Evolutionary conservation across 2,113 vertebrate genomes (phyloP), one percentile per base, ranked within the genome.

Genomic region (Syngnathoides biaculeatus): DNA sequence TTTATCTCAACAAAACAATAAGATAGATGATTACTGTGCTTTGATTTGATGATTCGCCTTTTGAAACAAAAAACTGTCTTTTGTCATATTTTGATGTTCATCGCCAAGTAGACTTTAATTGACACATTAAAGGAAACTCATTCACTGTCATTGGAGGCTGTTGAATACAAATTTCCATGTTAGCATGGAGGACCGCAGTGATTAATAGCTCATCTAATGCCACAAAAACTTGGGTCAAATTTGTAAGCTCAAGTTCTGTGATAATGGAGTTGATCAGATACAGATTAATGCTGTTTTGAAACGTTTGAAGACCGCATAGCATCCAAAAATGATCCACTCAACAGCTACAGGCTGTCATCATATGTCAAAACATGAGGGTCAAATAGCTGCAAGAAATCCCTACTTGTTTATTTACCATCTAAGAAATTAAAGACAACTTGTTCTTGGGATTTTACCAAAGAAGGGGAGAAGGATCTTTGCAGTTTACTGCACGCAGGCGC

Each of bases 401-500:
- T n/a, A 56, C 45, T 59, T 74, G 62, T 79, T 79, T 67, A 65
- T 67, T 62, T 62, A 69, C 68, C 68, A 59, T 43, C 62, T 12
- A 22, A 69, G 72, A 74, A 71, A 63, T 72, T 75, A 30, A 55
- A 78, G 69, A 73, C 57, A 58, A 40, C 64, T 64, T 69, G 80
- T 82, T 72, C 65, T 40, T 62, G 58, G 39, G 72, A 64, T 64
- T 27, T 67, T 24, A 67, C 68, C 52, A 76, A 75, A 73, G 19
- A 68, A 66, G 24, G 40, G 60, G 70, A 73, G 73, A 59, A 71
- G 65, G 73, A 74, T 81, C 77, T 83, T 78, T 69, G 71, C 17
- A 47, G 62, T 59, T 66, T 22, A 47, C 58, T 53, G 50, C 26
- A 72, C 22, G 58, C 60, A 26, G 64, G 26, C 79, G 42, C 38